Evolutionary conservation across 2,797 vertebrate genomes (phyloP), one percentile per base, ranked within the genome.

Genomic region (Zalophus californianus): DNA sequence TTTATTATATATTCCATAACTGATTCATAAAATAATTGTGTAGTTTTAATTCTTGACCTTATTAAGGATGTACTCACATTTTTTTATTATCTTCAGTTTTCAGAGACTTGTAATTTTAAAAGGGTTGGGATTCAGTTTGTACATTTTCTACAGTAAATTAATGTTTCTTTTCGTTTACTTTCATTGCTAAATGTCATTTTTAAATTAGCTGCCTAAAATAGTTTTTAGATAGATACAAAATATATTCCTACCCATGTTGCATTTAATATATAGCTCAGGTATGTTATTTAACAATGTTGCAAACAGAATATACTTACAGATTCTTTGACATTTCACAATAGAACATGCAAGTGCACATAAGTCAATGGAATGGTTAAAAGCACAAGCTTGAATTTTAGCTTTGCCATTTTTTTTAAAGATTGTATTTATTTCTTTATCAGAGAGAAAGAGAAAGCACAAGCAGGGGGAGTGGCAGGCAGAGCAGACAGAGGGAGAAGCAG

Each of bases 41-140:
- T 58, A 70, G 48, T 64, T 97, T 91, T 91, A 18, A 82, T 96
- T 85, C 72, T 35, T 93, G n/a, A 48, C 15, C 18, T 29, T 92
- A 48, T 60, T 56, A 93, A 88, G 66, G 87, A 83, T 86, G 41
- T 94, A 72, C 41, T 98, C 54, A 75, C 14, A 94, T 97, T 97
- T 98, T 97, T 97, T 97, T 96, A 68, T 86, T 97, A 97, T 94
- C 56, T 41, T 96, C 41, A 23, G 89, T 95, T 96, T 98, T 87
- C 7, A 94, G 64, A 44, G 86, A 52, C 56, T 97, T 70, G 25
- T 50, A 90, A 95, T 93, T 96, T 94, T 87, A 56, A 96, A 90
- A 95, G 91, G 21, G 21, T 95, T 95, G 1, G 64, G 15, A 50
- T 70, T 27, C 6, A 73, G 85, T 68, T 35, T 85, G 66, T 68